Percentiles rank a stretch among this genome's conserved stretches.
Evolutionary conservation across 2,113 vertebrate genomes (phyloP).

Genomic region (Microcebus jonahi): DNA sequence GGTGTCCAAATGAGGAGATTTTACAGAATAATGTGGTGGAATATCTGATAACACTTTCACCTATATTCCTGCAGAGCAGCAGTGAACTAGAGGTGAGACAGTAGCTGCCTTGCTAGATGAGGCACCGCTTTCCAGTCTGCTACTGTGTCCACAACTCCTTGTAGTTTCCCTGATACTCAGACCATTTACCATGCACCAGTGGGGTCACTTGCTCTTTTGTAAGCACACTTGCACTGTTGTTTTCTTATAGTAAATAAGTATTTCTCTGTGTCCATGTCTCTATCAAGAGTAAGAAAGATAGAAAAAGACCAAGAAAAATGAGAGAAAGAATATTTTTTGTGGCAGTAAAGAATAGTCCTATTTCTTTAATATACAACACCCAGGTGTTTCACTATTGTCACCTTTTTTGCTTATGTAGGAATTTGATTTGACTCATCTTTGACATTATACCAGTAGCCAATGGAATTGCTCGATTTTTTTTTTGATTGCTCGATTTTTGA

Average conservation of each 20-base stretch:
- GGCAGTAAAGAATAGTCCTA: background rate
- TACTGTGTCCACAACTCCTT: background rate
- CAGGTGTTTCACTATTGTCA: background rate
- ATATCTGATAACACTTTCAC: background rate
- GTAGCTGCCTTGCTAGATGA: background rate
- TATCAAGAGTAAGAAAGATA: background rate
- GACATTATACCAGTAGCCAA: background rate
- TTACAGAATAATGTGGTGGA: background rate
- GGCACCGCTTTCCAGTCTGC: background rate
- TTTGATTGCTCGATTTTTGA: background rate
- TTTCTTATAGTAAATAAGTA: background rate
- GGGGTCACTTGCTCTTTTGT: background rate
- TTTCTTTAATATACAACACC: background rate
- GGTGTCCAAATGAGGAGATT: background rate
- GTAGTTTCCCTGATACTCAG: background rate
- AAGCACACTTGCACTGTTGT: background rate
- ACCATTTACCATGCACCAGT: background rate
- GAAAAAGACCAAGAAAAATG: background rate
- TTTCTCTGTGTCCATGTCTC: background rate
- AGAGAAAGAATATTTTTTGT: background rate
- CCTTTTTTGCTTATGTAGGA: background rate
- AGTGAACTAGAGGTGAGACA: background rate
- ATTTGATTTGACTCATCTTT: background rate
- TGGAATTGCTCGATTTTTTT: background rate
- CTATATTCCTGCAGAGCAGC: background rate